These are phyloP conservation scores for Cnemophilus loriae DNA, from an alignment of 2,113 vertebrate genomes.

Conservation along the genomic window DNA sequence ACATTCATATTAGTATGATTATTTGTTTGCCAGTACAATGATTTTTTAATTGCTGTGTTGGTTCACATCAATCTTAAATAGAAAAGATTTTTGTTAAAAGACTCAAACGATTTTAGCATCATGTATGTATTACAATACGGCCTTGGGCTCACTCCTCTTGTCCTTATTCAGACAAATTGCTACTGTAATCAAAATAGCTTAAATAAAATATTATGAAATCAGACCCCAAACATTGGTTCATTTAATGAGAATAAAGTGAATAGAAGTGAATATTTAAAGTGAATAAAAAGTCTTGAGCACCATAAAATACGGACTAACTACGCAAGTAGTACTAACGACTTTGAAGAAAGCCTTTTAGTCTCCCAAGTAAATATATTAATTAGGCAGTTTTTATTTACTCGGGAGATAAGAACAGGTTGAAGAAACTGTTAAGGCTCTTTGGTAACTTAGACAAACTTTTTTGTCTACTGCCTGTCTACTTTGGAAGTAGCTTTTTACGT, in stretches of 20 bases:
- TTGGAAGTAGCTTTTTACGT: not conserved
- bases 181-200: not conserved
- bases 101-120: not conserved
- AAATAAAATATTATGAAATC: not conserved
- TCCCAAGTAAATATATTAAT: not conserved
- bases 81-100: not conserved
- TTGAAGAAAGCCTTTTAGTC: not conserved
- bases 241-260: not conserved
- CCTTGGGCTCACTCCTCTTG: not conserved
- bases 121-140: not conserved
- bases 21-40: not conserved
- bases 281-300: not conserved
- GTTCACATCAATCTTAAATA: not conserved
- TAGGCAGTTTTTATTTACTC: not conserved
- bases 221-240: not conserved
- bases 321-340: not conserved
- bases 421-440: not conserved
- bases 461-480: not conserved
- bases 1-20: not conserved
- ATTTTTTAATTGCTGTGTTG: not conserved
- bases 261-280: too few species aligned
- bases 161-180: not conserved
- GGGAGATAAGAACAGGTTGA: not conserved
- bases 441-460: not conserved
- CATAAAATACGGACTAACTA: not conserved